phyloP scores from a whole-genome alignment of 2,888 invertebrate genomes.

The Petrophora chlorosata region DNA sequence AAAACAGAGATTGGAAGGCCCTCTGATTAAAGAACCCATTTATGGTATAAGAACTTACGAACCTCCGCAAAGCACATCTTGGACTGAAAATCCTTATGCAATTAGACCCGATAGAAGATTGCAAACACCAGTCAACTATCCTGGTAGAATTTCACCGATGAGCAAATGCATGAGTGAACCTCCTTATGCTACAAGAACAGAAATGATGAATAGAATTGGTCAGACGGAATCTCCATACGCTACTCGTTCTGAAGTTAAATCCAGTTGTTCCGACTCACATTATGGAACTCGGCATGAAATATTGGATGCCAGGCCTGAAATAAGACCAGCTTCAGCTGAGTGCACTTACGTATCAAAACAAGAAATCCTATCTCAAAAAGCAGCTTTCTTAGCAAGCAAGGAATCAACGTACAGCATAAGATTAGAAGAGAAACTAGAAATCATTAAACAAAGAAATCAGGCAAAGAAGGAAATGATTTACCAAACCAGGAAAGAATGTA shows the following conservation, averaged over 20 bases:
- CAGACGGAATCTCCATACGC: slow-evolving; percentile 72
- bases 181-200: slow-evolving; percentile 72
- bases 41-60: slow-evolving; percentile 77
- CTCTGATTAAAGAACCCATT: slow-evolving; percentile 62
- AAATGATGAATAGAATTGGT: slow-evolving; percentile 71
- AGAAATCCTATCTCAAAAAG: slow-evolving; percentile 80
- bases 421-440: slow-evolving; percentile 78
- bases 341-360: slow-evolving; percentile 80
- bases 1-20: slow-evolving; percentile 71
- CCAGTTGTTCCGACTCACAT: slow-evolving; percentile 73
- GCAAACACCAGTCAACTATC: slow-evolving; percentile 69
- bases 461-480: slow-evolving; percentile 81
- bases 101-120: slow-evolving; percentile 72
- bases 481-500: slow-evolving; percentile 77
- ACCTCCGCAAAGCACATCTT: slow-evolving; percentile 70
- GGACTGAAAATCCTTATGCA: slow-evolving; percentile 72
- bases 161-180: slow-evolving; percentile 79
- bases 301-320: slow-evolving; percentile 58
- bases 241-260: slow-evolving; percentile 69
- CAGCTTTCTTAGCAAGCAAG: slow-evolving; percentile 73
- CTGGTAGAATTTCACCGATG: slow-evolving; percentile 70
- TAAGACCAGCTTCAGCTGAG: slow-evolving; percentile 74
- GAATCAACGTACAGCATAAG: slow-evolving; percentile 67
- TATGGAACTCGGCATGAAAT: slow-evolving; percentile 61
- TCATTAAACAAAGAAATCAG: slow-evolving; percentile 80